Conservation (phyloP, 2,888 invertebrate genomes). For the Calliopum simillimum region DNA sequence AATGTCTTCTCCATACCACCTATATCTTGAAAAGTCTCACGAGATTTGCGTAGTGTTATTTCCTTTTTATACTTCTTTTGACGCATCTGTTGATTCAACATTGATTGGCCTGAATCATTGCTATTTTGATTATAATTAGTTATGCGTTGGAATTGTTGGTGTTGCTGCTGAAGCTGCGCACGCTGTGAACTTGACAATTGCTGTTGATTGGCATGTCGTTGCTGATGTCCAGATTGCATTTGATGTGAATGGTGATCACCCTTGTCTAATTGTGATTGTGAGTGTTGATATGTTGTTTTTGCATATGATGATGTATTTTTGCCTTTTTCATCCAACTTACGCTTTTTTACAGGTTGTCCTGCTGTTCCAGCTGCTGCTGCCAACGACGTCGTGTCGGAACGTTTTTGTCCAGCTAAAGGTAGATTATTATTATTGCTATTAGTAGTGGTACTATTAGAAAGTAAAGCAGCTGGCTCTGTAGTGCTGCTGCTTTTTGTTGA, state of each 20-base stretch:
- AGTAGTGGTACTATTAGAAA: neutral
- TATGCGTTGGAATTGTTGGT: conserved; percentile 37
- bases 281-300: conserved; percentile 36
- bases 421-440: conserved; percentile 49
- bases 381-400: conserved; percentile 41
- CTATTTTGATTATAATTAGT: conserved; percentile 40
- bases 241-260: conserved; percentile 53
- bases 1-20: conserved; percentile 85
- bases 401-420: conserved; percentile 41
- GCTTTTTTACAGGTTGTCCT: conserved; percentile 55
- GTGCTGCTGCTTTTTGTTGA: neutral
- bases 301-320: conserved; percentile 46
- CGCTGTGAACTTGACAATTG: conserved; percentile 40
- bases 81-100: conserved; percentile 44
- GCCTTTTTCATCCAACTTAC: conserved; percentile 49
- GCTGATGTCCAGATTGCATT: conserved; percentile 33
- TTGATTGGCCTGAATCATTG: conserved; percentile 41
- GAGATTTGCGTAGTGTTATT: conserved; percentile 52
- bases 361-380: conserved; percentile 64
- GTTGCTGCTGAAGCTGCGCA: conserved; percentile 39
- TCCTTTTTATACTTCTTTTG: conserved; percentile 59
- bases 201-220: conserved; percentile 41
- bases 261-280: conserved; percentile 62
- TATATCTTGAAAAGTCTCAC: conserved; percentile 70
- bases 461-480: neutral